Conservation (phyloP, 2,113 vertebrate species). For the Podocnemis expansa region DNA sequence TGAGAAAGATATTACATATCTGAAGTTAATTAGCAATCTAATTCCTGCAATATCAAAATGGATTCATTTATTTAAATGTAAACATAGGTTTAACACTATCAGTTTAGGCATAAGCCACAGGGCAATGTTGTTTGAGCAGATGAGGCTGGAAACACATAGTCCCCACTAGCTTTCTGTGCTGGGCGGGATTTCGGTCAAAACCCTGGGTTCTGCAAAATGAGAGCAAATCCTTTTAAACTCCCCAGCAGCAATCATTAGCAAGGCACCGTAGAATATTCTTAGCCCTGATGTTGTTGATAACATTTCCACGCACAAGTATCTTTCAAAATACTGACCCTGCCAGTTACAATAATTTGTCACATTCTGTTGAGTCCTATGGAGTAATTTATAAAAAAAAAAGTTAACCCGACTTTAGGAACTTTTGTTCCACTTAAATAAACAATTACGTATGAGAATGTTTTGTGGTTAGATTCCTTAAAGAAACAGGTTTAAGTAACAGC, state of each 20-base stretch:
- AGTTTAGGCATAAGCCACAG: not conserved
- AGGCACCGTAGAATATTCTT: not conserved
- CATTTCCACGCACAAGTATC: not conserved
- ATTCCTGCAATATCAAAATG: not conserved
- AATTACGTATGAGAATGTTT: not conserved
- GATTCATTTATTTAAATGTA: not conserved
- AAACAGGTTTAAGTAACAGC: not conserved
- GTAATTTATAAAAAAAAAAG: not conserved
- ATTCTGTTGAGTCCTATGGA: not conserved
- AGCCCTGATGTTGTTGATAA: not conserved
- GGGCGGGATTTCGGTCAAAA: not conserved
- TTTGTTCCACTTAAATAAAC: not conserved
- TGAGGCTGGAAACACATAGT: not conserved
- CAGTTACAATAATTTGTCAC: not conserved
- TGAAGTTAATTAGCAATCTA: not conserved
- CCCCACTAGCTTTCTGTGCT: not conserved
- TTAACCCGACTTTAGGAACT: not conserved
- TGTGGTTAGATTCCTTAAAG: not conserved
- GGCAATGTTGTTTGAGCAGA: not conserved
- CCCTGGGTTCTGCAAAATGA: not conserved
- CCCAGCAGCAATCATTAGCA: not conserved
- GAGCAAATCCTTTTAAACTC: not conserved
- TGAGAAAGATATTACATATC: not conserved
- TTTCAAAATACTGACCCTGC: not conserved
- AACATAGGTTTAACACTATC: not conserved